Evolutionary conservation across 1,140 invertebrate genomes (phyloP).

Genomic region (Aphelenchoides avenae): DNA sequence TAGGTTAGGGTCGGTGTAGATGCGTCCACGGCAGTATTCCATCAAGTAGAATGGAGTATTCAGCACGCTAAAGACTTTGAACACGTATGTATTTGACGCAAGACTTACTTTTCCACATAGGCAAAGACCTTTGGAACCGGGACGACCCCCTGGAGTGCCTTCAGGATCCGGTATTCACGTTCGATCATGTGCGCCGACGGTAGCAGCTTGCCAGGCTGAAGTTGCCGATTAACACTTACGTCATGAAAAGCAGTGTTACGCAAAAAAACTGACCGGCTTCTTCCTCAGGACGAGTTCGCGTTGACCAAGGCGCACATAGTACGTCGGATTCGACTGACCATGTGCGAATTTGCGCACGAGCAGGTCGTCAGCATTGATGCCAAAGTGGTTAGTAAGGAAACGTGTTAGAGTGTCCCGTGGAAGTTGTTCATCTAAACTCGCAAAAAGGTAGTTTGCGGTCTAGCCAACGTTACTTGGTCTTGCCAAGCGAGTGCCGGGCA

Average conservation of each 20-base stretch:
- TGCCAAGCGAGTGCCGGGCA: conserved; percentile 32
- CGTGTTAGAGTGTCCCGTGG: conserved; percentile 39
- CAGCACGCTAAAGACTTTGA: conserved; percentile 56
- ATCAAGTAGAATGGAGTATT: conserved; percentile 63
- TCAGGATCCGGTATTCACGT: conserved; percentile 62
- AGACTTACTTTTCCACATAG: conserved; percentile 53
- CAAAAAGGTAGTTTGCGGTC: neutral
- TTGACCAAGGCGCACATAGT: conserved; percentile 60
- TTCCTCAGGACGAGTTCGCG: conserved; percentile 62
- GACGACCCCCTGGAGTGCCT: conserved; percentile 58
- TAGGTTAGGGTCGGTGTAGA: conserved; percentile 59
- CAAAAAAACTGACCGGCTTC: conserved; percentile 60
- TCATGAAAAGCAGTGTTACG: neutral
- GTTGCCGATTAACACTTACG: neutral
- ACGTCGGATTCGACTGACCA: conserved; percentile 64
- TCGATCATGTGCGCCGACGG: conserved; percentile 64
- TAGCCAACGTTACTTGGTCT: conserved; percentile 54
- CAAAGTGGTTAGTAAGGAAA: no score
- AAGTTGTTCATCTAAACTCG: conserved; percentile 12
- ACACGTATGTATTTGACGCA: neutral
- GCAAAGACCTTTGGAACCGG: conserved; percentile 60
- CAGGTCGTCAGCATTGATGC: conserved; percentile 32
- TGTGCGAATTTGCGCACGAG: conserved; percentile 59
- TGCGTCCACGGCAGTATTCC: conserved; percentile 59
- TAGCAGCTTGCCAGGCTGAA: conserved; percentile 62